A percentile compares a stretch with the other conserved stretches of the same genome.
Conservation (phyloP, 1,140 invertebrate genomes). For the Drosophila sproati region DNA sequence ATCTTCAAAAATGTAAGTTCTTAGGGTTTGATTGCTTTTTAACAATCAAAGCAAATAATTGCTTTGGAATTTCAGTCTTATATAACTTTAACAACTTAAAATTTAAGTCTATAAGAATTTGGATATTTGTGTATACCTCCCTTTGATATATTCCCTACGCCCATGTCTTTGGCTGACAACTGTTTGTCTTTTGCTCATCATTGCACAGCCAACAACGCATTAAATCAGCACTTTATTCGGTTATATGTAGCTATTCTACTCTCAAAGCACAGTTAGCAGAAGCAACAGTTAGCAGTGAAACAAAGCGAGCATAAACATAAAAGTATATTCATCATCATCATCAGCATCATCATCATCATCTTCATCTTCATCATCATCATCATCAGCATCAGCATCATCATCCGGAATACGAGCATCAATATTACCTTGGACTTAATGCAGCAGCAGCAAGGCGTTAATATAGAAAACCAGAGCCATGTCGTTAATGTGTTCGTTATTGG, state of each 20-base stretch:
- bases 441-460: conserved; percentile 66
- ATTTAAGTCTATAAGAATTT: no score
- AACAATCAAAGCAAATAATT: no score
- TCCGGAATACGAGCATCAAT: background rate
- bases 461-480: conserved; percentile 72
- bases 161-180: background rate
- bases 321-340: background rate
- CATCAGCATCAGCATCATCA: no score
- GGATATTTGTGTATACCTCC: no score
- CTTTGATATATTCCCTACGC: conserved; percentile 8
- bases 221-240: conserved; percentile 68
- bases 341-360: no score
- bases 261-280: conserved; percentile 3
- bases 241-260: conserved; percentile 45
- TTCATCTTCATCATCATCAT: no score
- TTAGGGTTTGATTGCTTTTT: no score
- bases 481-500: conserved; percentile 56
- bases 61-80: no score
- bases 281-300: conserved; percentile 38
- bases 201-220: conserved; percentile 63
- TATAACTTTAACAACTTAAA: no score
- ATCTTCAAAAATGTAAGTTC: no score
- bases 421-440: conserved; percentile 48
- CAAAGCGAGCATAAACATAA: background rate
- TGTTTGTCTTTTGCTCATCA: conserved; percentile 4